phyloP scores from a whole-genome alignment of 2,888 invertebrate species.

The Stenodema calcarata region DNA sequence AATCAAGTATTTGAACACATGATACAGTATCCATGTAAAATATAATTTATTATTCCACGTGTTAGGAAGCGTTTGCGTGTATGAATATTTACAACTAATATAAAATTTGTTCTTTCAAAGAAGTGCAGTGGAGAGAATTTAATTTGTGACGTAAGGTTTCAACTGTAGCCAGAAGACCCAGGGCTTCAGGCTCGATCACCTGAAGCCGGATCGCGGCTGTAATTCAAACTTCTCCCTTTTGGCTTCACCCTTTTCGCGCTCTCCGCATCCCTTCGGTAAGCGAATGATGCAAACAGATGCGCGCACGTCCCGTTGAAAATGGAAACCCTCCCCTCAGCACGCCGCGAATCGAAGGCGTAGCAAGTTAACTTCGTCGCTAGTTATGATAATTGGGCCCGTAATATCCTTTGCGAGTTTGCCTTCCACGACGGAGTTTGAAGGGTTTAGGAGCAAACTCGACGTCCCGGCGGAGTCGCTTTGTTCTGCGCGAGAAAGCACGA shows the following conservation, averaged over 20 bases:
- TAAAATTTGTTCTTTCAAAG: too few relatives aligned
- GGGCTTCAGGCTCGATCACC: neutral
- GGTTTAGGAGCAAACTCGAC: neutral
- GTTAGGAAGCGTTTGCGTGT: too few relatives aligned
- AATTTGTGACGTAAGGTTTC: too few relatives aligned
- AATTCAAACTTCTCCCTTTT: neutral
- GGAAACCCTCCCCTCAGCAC: neutral
- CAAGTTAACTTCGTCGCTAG: neutral
- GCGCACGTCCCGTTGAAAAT: neutral
- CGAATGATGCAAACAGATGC: constrained; percentile 2
- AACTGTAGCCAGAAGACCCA: too few relatives aligned
- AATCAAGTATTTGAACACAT: too few relatives aligned
- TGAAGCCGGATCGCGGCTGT: neutral
- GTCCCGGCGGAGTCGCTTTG: neutral
- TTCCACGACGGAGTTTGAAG: neutral
- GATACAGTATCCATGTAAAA: too few relatives aligned
- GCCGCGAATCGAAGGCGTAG: neutral
- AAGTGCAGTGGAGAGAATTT: too few relatives aligned
- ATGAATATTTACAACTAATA: too few relatives aligned
- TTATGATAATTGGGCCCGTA: neutral
- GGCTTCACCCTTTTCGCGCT: neutral
- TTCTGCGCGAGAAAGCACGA: neutral
- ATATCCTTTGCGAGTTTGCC: neutral
- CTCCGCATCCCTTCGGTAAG: neutral
- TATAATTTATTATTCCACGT: too few relatives aligned